These are phyloP conservation scores for Eupithecia inturbata DNA, from an alignment of 2,888 invertebrate genomes.

Conservation along the genomic window DNA sequence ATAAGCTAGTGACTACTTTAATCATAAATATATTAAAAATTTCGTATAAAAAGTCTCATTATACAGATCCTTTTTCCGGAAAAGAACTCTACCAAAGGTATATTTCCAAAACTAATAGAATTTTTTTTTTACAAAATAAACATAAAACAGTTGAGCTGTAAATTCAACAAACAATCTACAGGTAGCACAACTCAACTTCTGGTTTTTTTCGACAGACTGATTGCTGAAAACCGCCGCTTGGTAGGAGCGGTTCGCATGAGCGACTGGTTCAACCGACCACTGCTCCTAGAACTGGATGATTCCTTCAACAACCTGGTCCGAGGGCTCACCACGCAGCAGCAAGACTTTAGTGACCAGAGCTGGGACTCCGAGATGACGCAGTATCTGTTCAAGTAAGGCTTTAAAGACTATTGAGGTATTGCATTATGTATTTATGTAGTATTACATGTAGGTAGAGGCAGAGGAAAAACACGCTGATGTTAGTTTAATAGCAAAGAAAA, in stretches of 20 bases:
- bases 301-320: conserved; percentile 89
- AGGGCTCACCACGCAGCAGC: conserved; percentile 90
- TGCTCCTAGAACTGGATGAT: conserved; percentile 85
- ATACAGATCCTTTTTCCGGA: no score
- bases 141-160: no score
- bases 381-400: conserved; percentile 63
- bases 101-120: no score
- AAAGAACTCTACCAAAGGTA: no score
- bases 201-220: conserved; percentile 70
- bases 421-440: no score
- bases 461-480: no score
- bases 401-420: not conserved
- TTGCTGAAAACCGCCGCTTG: conserved; percentile 83
- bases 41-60: no score
- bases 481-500: no score
- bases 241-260: conserved; percentile 86
- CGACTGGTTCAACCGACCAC: conserved; percentile 88
- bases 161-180: not conserved
- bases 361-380: conserved; percentile 89
- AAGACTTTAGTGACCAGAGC: conserved; percentile 90
- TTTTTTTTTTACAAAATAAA: no score
- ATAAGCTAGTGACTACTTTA: no score
- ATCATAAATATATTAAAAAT: no score
- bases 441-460: no score
- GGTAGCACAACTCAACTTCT: not conserved